Evolutionary conservation across 2,797 vertebrate species (phyloP).

Genomic region (Capromys pilorides): DNA sequence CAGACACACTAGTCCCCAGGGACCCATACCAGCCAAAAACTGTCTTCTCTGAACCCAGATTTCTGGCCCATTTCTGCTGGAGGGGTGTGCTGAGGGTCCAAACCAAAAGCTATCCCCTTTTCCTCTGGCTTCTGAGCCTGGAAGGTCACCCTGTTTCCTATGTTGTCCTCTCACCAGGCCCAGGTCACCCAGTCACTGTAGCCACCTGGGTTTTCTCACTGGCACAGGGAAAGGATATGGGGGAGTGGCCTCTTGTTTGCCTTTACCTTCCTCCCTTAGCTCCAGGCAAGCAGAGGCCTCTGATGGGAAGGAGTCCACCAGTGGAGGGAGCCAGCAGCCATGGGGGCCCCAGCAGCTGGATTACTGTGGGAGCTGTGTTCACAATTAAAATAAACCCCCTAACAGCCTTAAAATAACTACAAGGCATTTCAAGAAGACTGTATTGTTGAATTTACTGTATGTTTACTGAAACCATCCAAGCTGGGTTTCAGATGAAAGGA

Average conservation of each 20-base stretch:
- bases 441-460: slow-evolving; percentile 84
- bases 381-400: slow-evolving; percentile 83
- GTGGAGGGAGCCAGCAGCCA: neutral
- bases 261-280: neutral
- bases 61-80: neutral
- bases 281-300: neutral
- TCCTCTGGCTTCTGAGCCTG: neutral
- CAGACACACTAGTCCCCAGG: neutral
- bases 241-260: too few species aligned
- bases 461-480: slow-evolving; percentile 84
- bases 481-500: slow-evolving; percentile 84
- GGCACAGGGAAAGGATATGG: neutral
- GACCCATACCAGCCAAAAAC: neutral
- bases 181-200: too few species aligned
- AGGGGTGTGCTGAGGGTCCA: neutral
- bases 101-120: neutral
- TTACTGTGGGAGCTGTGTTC: slow-evolving; percentile 78
- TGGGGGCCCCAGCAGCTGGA: slow-evolving; percentile 70
- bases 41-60: neutral
- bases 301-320: neutral
- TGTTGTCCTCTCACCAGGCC: neutral
- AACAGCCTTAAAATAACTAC: slow-evolving; percentile 86
- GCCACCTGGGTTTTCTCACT: neutral
- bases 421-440: slow-evolving; percentile 83
- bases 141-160: neutral